Conservation (phyloP, 2,888 invertebrate species). For the Chrysotoxum bicinctum region DNA sequence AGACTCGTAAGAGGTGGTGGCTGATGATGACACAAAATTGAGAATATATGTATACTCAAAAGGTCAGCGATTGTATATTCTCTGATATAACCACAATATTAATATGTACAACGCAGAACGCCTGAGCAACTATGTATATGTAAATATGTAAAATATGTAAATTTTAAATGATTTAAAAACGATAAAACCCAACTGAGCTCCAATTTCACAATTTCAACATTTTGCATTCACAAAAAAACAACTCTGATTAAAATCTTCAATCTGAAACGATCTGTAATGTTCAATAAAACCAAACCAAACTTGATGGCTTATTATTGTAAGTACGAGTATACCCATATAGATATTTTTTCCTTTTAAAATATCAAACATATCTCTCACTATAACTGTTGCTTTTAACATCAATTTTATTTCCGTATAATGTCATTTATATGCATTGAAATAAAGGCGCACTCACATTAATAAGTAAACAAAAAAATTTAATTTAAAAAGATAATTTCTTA, state of each 20-base stretch:
- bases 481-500: constrained; percentile 61
- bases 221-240: background rate
- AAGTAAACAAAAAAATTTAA: constrained; percentile 52
- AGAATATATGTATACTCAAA: too few species aligned
- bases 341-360: background rate
- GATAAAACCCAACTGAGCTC: background rate
- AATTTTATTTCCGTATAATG: background rate
- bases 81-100: too few species aligned
- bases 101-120: too few species aligned
- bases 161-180: background rate
- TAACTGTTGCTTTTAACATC: constrained; percentile 18
- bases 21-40: too few species aligned
- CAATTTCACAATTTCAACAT: background rate
- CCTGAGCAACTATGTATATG: too few species aligned
- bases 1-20: too few species aligned
- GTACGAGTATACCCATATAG: background rate
- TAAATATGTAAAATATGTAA: too few species aligned
- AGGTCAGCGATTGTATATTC: too few species aligned
- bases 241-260: constrained; percentile 1
- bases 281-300: background rate
- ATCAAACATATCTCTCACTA: background rate
- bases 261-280: background rate
- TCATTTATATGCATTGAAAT: constrained; percentile 31
- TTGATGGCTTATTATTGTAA: constrained; percentile 9
- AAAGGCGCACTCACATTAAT: constrained; percentile 12